phyloP scores from a whole-genome alignment of 2,113 vertebrate species.

The Chloropsis cyanopogon region DNA sequence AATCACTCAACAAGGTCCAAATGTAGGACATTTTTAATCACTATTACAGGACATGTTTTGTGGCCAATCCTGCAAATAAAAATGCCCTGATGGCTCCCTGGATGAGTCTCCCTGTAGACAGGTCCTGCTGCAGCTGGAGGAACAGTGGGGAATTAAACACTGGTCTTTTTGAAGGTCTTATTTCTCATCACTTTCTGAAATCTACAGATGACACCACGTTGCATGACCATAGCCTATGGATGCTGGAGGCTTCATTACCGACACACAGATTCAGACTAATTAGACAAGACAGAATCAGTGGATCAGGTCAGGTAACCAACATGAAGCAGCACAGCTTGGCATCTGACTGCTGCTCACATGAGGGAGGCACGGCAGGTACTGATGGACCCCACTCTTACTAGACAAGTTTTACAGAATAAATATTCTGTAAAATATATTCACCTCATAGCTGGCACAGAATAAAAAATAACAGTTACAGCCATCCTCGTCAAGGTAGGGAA shows the following conservation, averaged over 20 bases:
- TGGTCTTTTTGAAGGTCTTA: neutral
- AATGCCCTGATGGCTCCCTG: neutral
- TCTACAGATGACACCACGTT: neutral
- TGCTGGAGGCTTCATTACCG: neutral
- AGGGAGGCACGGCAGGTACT: neutral
- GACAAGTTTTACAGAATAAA: neutral
- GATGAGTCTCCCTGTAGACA: neutral
- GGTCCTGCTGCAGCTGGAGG: neutral
- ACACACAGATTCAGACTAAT: slow-evolving; percentile 9
- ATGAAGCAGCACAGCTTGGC: slow-evolving; percentile 35
- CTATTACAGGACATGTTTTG: neutral
- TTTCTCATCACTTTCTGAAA: neutral
- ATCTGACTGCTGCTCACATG: slow-evolving; percentile 72
- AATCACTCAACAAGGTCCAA: neutral
- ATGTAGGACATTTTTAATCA: neutral
- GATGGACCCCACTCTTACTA: neutral
- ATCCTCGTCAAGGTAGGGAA: neutral
- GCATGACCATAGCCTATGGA: neutral
- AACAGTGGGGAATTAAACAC: neutral
- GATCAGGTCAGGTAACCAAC: slow-evolving; percentile 64
- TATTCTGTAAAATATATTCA: neutral
- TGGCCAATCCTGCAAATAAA: neutral
- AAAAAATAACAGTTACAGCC: neutral
- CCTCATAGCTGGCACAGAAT: neutral
- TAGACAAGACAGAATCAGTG: neutral